phyloP scores from a whole-genome alignment of 2,113 vertebrate genomes.

The Caranx melampygus region DNA sequence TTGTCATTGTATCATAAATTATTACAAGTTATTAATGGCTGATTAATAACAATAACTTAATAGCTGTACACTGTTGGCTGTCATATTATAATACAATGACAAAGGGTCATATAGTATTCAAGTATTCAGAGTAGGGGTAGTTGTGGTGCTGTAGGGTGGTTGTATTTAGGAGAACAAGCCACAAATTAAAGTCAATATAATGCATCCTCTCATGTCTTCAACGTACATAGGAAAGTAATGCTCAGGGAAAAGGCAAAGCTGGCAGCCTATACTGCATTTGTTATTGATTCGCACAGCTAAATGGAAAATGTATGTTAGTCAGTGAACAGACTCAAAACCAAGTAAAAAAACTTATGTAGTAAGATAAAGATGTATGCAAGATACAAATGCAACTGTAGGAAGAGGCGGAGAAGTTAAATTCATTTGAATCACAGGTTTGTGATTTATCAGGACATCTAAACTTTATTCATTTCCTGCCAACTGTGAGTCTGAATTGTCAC shows the following conservation, averaged over 20 bases:
- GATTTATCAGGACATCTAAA: background rate
- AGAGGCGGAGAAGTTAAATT: background rate
- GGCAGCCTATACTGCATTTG: background rate
- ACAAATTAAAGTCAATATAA: conserved; percentile 13
- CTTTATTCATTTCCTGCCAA: background rate
- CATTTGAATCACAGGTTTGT: background rate
- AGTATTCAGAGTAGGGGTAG: background rate
- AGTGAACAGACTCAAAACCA: background rate
- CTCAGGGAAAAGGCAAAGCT: background rate
- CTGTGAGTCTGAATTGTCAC: background rate
- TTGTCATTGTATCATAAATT: background rate
- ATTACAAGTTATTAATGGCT: no score
- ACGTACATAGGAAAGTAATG: background rate
- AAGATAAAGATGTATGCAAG: background rate
- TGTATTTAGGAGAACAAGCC: background rate
- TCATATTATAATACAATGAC: no score
- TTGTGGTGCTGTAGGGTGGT: background rate
- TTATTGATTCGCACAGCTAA: background rate
- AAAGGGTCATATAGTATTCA: background rate
- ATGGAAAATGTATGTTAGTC: background rate
- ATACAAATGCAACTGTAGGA: background rate
- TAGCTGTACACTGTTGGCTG: no score
- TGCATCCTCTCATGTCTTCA: background rate
- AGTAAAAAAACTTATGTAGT: background rate
- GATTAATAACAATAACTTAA: background rate